A percentile compares a stretch with the other conserved stretches of the same genome.
These are phyloP conservation scores for Petrocephalus zakoni DNA, from an alignment of 2,113 vertebrate genomes.

Conservation along the genomic window DNA sequence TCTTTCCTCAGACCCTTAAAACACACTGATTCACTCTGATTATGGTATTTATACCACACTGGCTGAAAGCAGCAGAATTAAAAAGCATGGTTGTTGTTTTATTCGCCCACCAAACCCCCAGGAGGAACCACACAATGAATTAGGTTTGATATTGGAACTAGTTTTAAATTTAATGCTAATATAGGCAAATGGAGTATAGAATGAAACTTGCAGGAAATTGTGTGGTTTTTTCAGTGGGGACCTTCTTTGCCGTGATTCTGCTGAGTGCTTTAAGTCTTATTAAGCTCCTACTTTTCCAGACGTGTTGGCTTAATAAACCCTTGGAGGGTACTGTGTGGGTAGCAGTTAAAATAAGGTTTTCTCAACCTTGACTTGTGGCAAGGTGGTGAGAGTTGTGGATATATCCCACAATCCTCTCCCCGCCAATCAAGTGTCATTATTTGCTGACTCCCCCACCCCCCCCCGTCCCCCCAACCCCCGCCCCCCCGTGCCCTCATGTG, in stretches of 20 bases:
- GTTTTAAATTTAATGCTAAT: constrained; percentile 4
- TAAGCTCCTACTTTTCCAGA: neutral
- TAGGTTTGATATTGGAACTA: neutral
- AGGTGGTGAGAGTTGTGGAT: neutral
- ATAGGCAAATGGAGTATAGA: neutral
- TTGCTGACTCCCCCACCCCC: neutral
- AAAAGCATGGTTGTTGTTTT: neutral
- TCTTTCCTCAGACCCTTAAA: neutral
- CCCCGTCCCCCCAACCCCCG: neutral
- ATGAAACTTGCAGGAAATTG: neutral
- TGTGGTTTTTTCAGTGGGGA: neutral
- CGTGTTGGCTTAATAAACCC: neutral
- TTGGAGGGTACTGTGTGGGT: neutral
- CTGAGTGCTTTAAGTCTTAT: neutral
- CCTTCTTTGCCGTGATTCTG: neutral
- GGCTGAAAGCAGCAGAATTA: neutral
- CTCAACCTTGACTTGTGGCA: neutral
- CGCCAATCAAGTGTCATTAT: neutral
- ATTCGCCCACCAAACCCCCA: neutral
- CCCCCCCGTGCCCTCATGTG: neutral
- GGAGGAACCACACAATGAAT: neutral
- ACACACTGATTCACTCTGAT: constrained; percentile 4
- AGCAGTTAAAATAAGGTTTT: neutral
- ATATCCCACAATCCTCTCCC: neutral
- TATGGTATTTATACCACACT: neutral